Evolutionary conservation across 2,113 vertebrate species (phyloP), one percentile per base, ranked within the genome.

Genomic region (Lucifuga dentata): DNA sequence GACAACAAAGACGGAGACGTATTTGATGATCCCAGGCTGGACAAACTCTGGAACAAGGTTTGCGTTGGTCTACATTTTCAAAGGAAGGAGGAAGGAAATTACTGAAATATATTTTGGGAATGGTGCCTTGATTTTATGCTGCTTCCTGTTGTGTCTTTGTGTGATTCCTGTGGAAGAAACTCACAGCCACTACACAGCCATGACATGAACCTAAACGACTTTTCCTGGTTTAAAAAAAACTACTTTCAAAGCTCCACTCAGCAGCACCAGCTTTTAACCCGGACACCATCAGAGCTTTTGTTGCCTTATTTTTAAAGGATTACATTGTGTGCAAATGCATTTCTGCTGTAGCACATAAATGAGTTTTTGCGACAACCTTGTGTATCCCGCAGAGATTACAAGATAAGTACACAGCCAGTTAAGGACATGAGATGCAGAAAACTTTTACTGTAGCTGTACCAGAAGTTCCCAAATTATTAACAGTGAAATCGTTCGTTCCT

Each of bases 31-130:
- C 98, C 98, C 35, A 89, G 94, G 68, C 90, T 99, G 76, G 95
- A 98, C 73, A 98, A 98, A 80, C 86, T 99, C 32, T 99, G 98
- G 98, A 98, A 95, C 89, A 97, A 97, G 94, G 98, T 98, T n/a
- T n/a, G 67, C 74, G 73, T 35, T 6, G 33, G n/a, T 20, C 1
- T n/a, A 15, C 5, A 3, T 20, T 15, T 21, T 2, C 7, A 51
- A 8, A 57, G 5, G 0, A n/a, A 7, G 9, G 11, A 19, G 9
- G 7, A n/a, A 19, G 23, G 38, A 19, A n/a, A n/a, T n/a, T n/a
- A n/a, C 11, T 1, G 11, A 11, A 11, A 48, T 20, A 7, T 16
- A 15, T 61, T 23, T 61, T 43, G 10, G 11, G 15, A 21, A 9
- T 19, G 8, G 15, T 33, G 8, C 19, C 2, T 55, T 26, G 24